Evolutionary conservation across 53 echinoderm and acorn worm genomes (phyloP).

Genomic region (Stichopus horrens): DNA sequence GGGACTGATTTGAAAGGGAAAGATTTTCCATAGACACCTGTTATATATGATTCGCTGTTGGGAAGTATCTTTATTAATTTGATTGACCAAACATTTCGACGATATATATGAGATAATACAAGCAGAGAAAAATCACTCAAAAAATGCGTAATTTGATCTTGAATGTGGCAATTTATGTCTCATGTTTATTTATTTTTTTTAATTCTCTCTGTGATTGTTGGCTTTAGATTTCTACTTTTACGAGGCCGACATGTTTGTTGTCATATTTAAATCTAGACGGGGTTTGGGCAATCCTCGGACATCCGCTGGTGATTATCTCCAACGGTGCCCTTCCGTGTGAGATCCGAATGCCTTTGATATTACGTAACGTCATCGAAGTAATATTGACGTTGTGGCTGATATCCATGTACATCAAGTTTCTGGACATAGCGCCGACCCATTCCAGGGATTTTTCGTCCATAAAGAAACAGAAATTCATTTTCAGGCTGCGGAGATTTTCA

Average conservation of each 20-base stretch:
- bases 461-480: constrained; percentile 46
- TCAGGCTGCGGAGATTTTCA: constrained; percentile 27
- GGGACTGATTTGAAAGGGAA: too few relatives aligned
- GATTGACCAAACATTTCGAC: too few relatives aligned
- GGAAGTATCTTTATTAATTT: too few relatives aligned
- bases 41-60: too few relatives aligned
- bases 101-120: too few relatives aligned
- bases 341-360: constrained; percentile 18
- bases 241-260: background rate
- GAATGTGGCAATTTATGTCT: too few relatives aligned
- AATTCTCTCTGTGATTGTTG: too few relatives aligned
- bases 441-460: constrained; percentile 58
- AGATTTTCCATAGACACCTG: too few relatives aligned
- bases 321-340: constrained; percentile 17
- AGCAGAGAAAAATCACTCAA: too few relatives aligned
- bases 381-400: constrained; percentile 63
- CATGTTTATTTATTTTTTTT: too few relatives aligned
- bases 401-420: constrained; percentile 46
- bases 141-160: too few relatives aligned
- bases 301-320: constrained; percentile 49
- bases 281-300: constrained; percentile 50
- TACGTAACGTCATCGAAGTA: constrained; percentile 44
- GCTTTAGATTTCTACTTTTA: too few relatives aligned
- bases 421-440: constrained; percentile 50
- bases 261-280: constrained; percentile 43